Base-by-base conservation (phyloP, 1,140 invertebrate species). In the Phymastichus coffea region DNA sequence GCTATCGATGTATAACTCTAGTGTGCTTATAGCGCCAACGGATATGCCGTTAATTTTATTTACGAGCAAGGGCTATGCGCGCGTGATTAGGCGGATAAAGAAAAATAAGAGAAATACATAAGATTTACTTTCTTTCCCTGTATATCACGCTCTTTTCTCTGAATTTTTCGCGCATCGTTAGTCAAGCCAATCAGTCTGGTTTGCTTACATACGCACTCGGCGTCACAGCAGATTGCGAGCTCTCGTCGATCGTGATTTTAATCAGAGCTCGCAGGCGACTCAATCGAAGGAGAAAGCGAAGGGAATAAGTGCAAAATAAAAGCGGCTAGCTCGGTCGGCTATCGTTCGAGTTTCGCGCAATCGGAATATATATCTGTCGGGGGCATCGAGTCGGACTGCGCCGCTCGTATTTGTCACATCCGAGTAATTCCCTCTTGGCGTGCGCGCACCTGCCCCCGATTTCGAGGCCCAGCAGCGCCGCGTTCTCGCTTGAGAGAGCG, bases 391-490 rank as follows among this genome's bases (percentile, higher is more conserved):
- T 38, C 15, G 51, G 62, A 64, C 58, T 63, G 54, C 48, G 69
- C 72, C 75, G 70, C 59, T 62, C 73, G 66, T 74, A 77, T 78
- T 78, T 78, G 76, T 77, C 76, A 74, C 75, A 77, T 76, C 71
- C 70, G 69, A 75, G 73, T 75, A 76, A 78, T 78, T 76, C 73
- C 64, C 40, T n/a, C n/a, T n/a, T n/a, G n/a, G n/a, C n/a, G 60
- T 56, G 61, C 66, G 57, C 66, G 73, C 74, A 76, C 74, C 75
- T 77, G 75, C 69, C 57, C n/a, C 12, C 37, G 12, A 49, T 41
- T 44, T 55, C 26, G 25, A 30, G 17, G 22, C 48, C 40, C 26
- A 38, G n/a, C n/a, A n/a, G n/a, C n/a, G n/a, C n/a, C n/a, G n/a
- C n/a, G n/a, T n/a, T n/a, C n/a, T n/a, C n/a, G 60, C 22, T 20